phyloP scores from a whole-genome alignment of 2,113 vertebrate genomes.

The Bubalus kerabau region DNA sequence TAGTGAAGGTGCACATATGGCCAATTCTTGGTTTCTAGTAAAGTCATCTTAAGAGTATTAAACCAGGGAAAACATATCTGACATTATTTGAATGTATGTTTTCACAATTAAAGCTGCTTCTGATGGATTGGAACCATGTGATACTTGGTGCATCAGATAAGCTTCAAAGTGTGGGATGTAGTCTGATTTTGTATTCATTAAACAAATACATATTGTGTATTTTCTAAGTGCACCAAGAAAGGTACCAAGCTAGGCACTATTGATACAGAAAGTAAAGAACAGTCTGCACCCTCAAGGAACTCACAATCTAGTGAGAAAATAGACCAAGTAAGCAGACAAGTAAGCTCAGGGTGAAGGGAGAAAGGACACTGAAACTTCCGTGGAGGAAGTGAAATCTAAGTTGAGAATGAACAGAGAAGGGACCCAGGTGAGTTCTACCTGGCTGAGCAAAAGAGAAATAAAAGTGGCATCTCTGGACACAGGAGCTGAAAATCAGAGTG shows the following conservation, averaged over 20 bases:
- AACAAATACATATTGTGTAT: background rate
- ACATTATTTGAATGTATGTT: background rate
- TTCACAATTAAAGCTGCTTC: background rate
- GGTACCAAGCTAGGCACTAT: background rate
- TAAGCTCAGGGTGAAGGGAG: background rate
- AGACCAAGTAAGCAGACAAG: background rate
- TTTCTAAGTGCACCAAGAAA: background rate
- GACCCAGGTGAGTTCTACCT: background rate
- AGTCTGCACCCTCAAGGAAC: background rate
- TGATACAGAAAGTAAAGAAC: background rate
- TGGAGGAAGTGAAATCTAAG: background rate
- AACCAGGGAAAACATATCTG: background rate
- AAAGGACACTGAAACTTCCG: background rate
- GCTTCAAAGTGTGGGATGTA: background rate
- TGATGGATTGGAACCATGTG: background rate
- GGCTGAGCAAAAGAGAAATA: background rate
- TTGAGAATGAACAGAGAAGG: background rate
- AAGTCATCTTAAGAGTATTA: background rate
- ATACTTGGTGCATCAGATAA: background rate
- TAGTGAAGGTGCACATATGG: rapidly evolving
- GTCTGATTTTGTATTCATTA: background rate
- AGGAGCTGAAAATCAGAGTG: background rate
- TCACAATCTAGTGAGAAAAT: background rate
- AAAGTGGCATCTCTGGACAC: background rate
- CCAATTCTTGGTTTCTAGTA: background rate